Percentiles rank a stretch among this genome's conserved stretches.
Evolutionary conservation across 2,113 vertebrate species (phyloP).

Genomic region (Rhipidura dahli): DNA sequence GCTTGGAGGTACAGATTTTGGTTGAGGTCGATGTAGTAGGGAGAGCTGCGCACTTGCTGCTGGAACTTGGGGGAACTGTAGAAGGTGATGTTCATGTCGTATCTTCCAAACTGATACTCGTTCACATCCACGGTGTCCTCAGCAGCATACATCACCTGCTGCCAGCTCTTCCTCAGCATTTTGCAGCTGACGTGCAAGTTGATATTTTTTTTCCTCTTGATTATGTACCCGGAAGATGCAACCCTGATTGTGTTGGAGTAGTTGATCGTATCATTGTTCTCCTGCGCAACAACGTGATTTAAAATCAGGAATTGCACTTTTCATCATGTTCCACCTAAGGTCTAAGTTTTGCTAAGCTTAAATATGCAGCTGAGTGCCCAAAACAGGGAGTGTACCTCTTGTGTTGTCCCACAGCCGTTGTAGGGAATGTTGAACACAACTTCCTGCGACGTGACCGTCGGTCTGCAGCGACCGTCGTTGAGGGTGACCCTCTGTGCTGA

Average conservation of each 20-base stretch:
- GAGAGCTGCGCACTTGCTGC: slow-evolving; percentile 33
- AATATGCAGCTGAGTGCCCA: background rate
- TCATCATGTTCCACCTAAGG: fast-evolving
- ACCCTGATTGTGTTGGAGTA: slow-evolving; percentile 69
- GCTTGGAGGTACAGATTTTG: slow-evolving; percentile 72
- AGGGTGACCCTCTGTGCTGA: slow-evolving; percentile 1
- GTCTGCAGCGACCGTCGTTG: background rate
- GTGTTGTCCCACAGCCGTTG: slow-evolving; percentile 43
- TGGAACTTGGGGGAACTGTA: slow-evolving; percentile 59
- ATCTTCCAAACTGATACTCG: slow-evolving; percentile 62
- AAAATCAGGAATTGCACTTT: background rate
- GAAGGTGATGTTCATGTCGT: slow-evolving; percentile 62
- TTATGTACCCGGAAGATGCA: background rate
- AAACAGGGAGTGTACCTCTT: slow-evolving; percentile 1
- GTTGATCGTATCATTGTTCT: slow-evolving; percentile 65
- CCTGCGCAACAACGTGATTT: slow-evolving; percentile 17
- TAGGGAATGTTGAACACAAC: slow-evolving; percentile 74
- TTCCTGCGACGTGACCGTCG: background rate
- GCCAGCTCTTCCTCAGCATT: slow-evolving; percentile 69
- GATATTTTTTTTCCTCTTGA: slow-evolving; percentile 63
- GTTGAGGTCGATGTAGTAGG: slow-evolving; percentile 66
- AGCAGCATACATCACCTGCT: slow-evolving; percentile 60
- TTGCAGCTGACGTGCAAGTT: slow-evolving; percentile 63
- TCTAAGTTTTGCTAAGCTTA: background rate
- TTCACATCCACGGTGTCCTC: background rate